Conservation (phyloP, 2,113 vertebrate genomes). For the Aphelocoma coerulescens region DNA sequence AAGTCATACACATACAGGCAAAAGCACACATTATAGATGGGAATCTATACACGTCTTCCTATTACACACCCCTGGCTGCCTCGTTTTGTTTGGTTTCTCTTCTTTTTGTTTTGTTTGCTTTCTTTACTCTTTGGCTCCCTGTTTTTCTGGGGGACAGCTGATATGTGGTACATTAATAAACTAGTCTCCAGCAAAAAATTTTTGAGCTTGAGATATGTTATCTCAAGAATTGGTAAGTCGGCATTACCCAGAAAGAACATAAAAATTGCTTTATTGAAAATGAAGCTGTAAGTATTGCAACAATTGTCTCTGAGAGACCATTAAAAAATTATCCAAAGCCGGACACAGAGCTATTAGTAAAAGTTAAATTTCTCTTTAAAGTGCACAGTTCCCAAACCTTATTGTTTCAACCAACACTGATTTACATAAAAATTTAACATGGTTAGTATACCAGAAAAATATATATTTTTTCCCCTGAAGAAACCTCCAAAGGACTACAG, state of each 20-base stretch:
- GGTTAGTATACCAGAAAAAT: not conserved
- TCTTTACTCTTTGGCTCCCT: not conserved
- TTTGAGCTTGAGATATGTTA: not conserved
- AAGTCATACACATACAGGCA: not conserved
- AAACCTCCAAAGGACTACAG: not conserved
- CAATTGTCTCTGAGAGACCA: not conserved
- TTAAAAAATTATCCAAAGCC: not conserved
- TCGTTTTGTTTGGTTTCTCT: not conserved
- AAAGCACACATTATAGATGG: not conserved
- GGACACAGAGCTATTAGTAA: not conserved
- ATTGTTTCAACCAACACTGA: not conserved
- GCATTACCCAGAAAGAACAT: not conserved
- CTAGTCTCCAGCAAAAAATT: not conserved
- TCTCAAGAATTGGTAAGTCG: not conserved
- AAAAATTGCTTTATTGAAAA: not conserved
- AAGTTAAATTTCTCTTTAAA: not conserved
- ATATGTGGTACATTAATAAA: not conserved
- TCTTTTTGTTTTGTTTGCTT: not conserved
- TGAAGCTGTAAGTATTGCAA: not conserved
- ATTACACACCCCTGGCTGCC: accelerated
- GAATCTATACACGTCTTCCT: not conserved
- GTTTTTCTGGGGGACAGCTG: not conserved
- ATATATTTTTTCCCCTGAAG: not conserved
- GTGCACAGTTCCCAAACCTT: not conserved
- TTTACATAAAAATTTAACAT: not conserved